These are phyloP conservation scores for Apogon talboti DNA, from an alignment of 2,797 vertebrate species.

Conservation along the genomic window DNA sequence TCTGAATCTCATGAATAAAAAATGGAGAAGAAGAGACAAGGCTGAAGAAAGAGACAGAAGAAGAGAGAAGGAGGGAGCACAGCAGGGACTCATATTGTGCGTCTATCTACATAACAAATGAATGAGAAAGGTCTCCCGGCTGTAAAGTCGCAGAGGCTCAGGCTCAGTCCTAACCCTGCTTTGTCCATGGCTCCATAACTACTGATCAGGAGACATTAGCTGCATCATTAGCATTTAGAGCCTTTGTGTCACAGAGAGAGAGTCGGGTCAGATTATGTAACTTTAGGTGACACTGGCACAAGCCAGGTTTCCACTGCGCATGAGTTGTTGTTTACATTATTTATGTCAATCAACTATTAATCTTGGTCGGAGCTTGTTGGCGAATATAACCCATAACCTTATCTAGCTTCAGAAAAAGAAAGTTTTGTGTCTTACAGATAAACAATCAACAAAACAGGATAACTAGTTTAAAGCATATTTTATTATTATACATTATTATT, in stretches of 20 bases:
- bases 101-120: conserved; percentile 75
- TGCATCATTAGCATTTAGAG: conserved; percentile 58
- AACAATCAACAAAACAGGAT: too few species aligned
- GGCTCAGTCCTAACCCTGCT: conserved; percentile 50
- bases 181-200: conserved; percentile 50
- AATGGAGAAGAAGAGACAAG: conserved; percentile 47
- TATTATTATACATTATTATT: too few species aligned
- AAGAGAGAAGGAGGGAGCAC: conserved; percentile 38
- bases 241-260: conserved; percentile 39
- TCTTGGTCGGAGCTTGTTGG: background rate
- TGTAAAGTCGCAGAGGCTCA: conserved; percentile 59
- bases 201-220: conserved; percentile 65
- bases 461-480: too few species aligned
- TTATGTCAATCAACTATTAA: background rate
- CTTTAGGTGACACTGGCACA: conserved; percentile 48
- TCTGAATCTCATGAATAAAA: conserved; percentile 80
- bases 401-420: background rate
- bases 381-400: background rate
- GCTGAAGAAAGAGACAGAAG: conserved; percentile 24
- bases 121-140: conserved; percentile 65
- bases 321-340: conserved; percentile 1
- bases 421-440: too few species aligned
- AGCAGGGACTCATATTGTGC: conserved; percentile 61
- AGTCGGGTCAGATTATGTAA: conserved; percentile 47
- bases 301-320: conserved; percentile 47